Conservation (phyloP, 2,797 vertebrate genomes). For the Oreochromis mossambicus region DNA sequence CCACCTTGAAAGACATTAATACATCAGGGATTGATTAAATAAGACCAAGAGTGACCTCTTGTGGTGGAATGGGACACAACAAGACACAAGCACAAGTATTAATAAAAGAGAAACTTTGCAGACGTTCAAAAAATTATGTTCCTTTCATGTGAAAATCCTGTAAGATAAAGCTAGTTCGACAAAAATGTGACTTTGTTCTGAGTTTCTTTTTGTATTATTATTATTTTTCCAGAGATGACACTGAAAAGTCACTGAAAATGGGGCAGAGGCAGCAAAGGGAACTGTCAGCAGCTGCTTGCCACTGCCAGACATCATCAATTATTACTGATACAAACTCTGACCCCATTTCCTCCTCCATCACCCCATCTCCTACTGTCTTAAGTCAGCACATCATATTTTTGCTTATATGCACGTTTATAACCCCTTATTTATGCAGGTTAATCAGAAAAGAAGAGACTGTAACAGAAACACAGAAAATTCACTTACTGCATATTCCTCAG, state of each 20-base stretch:
- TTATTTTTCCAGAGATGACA: neutral
- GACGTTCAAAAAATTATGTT: fast-evolving
- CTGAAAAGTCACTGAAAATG: neutral
- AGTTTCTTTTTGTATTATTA: neutral
- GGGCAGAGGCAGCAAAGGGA: neutral
- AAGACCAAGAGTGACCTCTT: constrained; percentile 42
- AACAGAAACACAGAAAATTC: neutral
- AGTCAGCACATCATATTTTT: constrained; percentile 6
- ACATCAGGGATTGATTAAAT: neutral
- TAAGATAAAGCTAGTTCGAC: neutral
- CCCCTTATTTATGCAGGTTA: neutral
- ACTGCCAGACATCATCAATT: constrained; percentile 58
- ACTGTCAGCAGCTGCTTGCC: neutral
- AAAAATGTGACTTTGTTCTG: neutral
- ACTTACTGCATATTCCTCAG: constrained; percentile 98
- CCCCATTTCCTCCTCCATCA: constrained; percentile 38
- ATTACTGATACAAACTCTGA: constrained; percentile 59
- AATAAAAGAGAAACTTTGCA: neutral
- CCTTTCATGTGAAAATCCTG: neutral
- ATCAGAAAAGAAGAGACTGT: neutral
- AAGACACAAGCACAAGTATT: neutral
- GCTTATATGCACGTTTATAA: neutral
- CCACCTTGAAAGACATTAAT: neutral
- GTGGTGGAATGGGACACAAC: constrained; percentile 14
- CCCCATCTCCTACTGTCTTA: neutral